phyloP scores from a whole-genome alignment of 2,888 invertebrate species.

The Chrysolina oricalcia region DNA sequence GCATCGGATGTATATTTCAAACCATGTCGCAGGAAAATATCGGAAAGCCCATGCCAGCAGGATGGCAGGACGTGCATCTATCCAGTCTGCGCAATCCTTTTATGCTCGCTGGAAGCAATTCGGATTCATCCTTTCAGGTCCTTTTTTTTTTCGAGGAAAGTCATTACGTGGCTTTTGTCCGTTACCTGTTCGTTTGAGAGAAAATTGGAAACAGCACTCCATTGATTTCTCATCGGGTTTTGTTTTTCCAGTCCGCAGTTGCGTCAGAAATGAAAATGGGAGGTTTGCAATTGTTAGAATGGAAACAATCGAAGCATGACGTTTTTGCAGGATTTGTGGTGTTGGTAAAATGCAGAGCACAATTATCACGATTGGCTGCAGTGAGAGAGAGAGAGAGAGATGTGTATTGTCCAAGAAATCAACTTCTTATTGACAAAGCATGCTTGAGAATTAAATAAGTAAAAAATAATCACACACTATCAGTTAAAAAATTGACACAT shows the following conservation, averaged over 20 bases:
- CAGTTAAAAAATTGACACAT: too few species aligned
- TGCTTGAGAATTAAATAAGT: too few species aligned
- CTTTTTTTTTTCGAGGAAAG: constrained; percentile 3
- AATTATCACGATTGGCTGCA: too few species aligned
- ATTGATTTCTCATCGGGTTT: constrained; percentile 4
- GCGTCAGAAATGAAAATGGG: not conserved
- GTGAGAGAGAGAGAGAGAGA: too few species aligned
- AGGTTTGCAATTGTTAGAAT: not conserved
- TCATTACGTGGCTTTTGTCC: constrained; percentile 13
- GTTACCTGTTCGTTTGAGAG: constrained; percentile 1
- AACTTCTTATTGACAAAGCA: too few species aligned
- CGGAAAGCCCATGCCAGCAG: not conserved
- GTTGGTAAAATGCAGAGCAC: too few species aligned
- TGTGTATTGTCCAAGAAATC: too few species aligned
- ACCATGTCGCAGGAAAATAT: not conserved
- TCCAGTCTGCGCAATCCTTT: not conserved
- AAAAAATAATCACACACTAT: too few species aligned
- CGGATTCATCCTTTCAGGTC: not conserved
- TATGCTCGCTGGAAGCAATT: not conserved
- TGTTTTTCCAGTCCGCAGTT: not conserved
- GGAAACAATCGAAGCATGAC: not conserved
- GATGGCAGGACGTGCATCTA: not conserved
- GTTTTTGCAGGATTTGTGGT: too few species aligned
- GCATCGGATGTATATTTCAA: not conserved
- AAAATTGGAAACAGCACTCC: not conserved